Base-by-base conservation (phyloP, 2,113 vertebrate species). In the Gambusia holbrooki region DNA sequence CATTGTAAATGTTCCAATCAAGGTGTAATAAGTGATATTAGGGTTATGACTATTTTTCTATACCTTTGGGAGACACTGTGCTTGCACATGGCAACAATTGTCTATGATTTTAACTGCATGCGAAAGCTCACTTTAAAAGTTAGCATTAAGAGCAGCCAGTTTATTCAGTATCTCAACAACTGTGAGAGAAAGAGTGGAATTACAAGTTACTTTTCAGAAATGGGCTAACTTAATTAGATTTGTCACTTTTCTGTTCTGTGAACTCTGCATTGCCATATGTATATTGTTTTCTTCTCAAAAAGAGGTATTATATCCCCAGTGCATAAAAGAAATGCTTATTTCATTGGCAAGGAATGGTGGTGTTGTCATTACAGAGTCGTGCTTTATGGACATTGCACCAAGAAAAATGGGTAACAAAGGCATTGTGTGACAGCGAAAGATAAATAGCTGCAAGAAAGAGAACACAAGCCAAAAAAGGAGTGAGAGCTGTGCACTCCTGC, bases 111-210 rank as follows among this genome's bases (percentile, higher is more conserved):
- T 66, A 15, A 13, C 10, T 66, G 35, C 11, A 66, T 12, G 25
- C 42, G 12, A 15, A 13, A 66, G 25, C 64, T 66, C 5, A 25
- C 37, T 45, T 60, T 54, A 32, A 37, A 48, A 48, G 45, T 48
- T 48, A 6, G 17, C 17, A 48, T 66, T 71, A 32, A 32, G 22
- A 74, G 72, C 12, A 58, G 12, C 17, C 25, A 65, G 64, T 66
- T 66, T 66, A 66, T 40, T 22, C 17, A 30, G 30, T 29, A 40
- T 27, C 6, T 6, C 54, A 40, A 45, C 69, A 78, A 61, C 42
- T 64, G 61, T n/a, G 27, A 70, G 30, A 8, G 45, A 77, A 77
- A 78, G 62, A 78, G 66, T 62, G 60, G 66, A 69, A 76, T 65
- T 32, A 61, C 28, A 51, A 48, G 42, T 69, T 12, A 51, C 22